These are phyloP conservation scores for Portevinia maculata DNA, from an alignment of 2,888 invertebrate species.

Conservation along the genomic window DNA sequence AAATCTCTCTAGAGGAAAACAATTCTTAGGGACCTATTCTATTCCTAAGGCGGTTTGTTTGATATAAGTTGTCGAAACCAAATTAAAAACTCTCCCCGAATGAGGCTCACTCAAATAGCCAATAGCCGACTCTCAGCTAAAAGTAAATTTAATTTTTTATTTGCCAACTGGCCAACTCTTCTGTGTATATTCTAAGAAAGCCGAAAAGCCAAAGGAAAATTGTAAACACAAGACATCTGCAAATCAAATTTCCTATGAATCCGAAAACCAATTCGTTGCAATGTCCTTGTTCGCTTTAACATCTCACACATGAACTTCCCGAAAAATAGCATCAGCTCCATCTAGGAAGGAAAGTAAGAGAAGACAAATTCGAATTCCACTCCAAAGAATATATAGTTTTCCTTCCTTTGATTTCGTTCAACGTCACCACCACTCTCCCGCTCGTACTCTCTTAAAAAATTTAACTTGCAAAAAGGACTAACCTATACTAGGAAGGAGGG, in stretches of 20 bases:
- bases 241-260: constrained; percentile 55
- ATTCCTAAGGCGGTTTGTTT: too few species aligned
- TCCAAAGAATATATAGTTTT: constrained; percentile 68
- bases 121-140: too few species aligned
- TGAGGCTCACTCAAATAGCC: too few species aligned
- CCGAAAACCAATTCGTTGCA: constrained; percentile 55
- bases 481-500: constrained; percentile 2
- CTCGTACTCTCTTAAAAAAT: constrained; percentile 16
- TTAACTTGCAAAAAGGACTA: constrained; percentile 52
- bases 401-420: constrained; percentile 48
- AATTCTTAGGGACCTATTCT: too few species aligned
- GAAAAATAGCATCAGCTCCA: constrained; percentile 19
- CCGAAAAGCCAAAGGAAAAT: constrained; percentile 35
- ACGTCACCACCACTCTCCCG: constrained; percentile 2
- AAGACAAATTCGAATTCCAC: constrained; percentile 42
- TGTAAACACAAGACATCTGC: constrained; percentile 49
- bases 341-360: not conserved
- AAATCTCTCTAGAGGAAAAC: too few species aligned
- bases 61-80: too few species aligned
- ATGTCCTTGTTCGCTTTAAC: constrained; percentile 65
- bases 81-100: too few species aligned
- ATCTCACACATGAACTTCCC: constrained; percentile 53
- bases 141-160: not conserved
- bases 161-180: not conserved
- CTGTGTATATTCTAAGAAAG: constrained; percentile 47